phyloP scores from a whole-genome alignment of 2,113 vertebrate genomes.

The Oncorhynchus nerka region DNA sequence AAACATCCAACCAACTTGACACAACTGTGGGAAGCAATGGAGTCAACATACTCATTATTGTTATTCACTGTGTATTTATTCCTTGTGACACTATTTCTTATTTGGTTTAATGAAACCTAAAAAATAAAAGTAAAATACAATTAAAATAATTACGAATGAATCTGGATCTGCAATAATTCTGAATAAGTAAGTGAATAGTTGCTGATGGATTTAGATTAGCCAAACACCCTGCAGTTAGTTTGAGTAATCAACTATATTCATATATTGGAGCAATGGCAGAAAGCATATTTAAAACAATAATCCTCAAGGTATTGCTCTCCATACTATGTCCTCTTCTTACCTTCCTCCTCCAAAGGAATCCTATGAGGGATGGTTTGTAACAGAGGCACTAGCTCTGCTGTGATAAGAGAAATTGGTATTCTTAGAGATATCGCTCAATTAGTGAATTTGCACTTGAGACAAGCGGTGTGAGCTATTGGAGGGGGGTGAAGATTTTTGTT shows the following conservation, averaged over 20 bases:
- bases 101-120: no score
- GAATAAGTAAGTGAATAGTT: background rate
- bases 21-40: no score
- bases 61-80: background rate
- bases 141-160: background rate
- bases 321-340: background rate
- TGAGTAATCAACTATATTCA: background rate
- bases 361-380: background rate
- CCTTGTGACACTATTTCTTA: no score
- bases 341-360: background rate
- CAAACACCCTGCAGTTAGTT: background rate
- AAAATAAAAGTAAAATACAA: background rate
- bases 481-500: no score
- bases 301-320: background rate
- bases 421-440: background rate
- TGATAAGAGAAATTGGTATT: background rate
- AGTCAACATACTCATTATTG: no score
- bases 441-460: conserved; percentile 10
- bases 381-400: background rate
- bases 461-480: background rate
- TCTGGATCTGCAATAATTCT: background rate
- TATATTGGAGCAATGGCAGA: conserved; percentile 23
- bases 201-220: conserved; percentile 31
- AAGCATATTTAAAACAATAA: conserved; percentile 17
- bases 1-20: no score